Evolutionary conservation across 2,113 vertebrate genomes (phyloP), one percentile per base, ranked within the genome.

Genomic region (Trematomus loennbergii): DNA sequence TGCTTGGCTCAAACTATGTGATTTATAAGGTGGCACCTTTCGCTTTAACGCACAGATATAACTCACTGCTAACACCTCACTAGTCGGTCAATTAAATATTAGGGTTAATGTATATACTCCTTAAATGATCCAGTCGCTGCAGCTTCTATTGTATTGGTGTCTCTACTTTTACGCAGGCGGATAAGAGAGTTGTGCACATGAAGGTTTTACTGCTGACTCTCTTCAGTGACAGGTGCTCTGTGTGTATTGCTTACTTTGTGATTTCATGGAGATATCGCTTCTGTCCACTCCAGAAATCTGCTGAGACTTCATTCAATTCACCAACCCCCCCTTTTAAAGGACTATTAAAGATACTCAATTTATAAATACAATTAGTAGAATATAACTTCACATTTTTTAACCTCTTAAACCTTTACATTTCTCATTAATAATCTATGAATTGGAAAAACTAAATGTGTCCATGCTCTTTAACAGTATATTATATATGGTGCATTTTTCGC

Each of bases 191-290:
- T 40, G 73, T 50, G 72, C 61, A 4, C 83, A 61, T 71, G 82
- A 68, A 53, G 48, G 0, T 75, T 88, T 86, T 65, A 86, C 81
- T 75, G 81, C 85, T 50, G 59, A 59, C 81, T 53, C 76, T 83
- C 72, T 72, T 78, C 71, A 84, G 82, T 50, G 83, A 75, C 93
- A 92, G 92, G 89, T 93, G 91, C 72, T 78, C 76, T 25, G 72
- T 20, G 59, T 78, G 80, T 85, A 75, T 80, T 72, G 66, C 74
- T 85, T 86, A 60, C 84, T 60, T 49, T 9, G 74, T 72, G 72
- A 85, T 88, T 88, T 88, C 82, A 87, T 78, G 89, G 84, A 65
- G 81, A 72, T 40, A 9, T 66, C 45, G 72, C 73, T 79, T 53
- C 69, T 66, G 63, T 55, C 80, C 70, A 17, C 72, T 48, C 73